phyloP scores from a whole-genome alignment of 64 coral and sea anemone genomes.

The Exaiptasia diaphana region DNA sequence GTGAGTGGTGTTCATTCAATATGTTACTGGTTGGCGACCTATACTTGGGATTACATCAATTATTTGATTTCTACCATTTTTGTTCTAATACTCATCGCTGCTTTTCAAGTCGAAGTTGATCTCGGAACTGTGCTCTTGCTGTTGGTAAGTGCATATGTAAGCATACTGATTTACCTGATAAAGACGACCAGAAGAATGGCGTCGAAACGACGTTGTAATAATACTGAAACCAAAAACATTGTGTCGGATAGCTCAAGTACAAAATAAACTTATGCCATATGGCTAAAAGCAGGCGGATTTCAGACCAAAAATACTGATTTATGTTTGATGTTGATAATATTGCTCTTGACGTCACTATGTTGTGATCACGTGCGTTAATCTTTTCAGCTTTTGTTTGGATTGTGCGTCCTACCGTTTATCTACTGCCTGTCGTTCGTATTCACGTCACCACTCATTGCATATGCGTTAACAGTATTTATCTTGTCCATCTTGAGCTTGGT shows the following conservation, averaged over 20 bases:
- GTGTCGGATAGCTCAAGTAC: too few relatives aligned
- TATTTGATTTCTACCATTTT: conserved; percentile 70
- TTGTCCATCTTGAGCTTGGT: conserved; percentile 85
- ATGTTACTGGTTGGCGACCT: conserved; percentile 90
- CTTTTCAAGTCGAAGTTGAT: conserved; percentile 77
- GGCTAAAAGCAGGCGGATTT: too few relatives aligned
- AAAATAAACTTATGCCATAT: too few relatives aligned
- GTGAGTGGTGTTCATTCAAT: conserved; percentile 91
- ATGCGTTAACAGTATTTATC: conserved; percentile 81
- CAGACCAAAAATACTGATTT: too few relatives aligned
- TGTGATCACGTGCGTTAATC: too few relatives aligned
- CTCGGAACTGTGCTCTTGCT: conserved; percentile 77
- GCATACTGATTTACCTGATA: too few relatives aligned
- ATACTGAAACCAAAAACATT: too few relatives aligned
- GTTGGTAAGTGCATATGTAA: conserved; percentile 95
- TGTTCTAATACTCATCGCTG: conserved; percentile 68
- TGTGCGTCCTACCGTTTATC: conserved; percentile 76
- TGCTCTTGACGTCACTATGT: too few relatives aligned
- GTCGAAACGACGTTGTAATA: too few relatives aligned
- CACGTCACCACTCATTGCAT: conserved; percentile 76
- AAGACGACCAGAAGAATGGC: too few relatives aligned
- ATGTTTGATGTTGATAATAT: too few relatives aligned
- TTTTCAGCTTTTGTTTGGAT: conserved; percentile 78
- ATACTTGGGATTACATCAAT: conserved; percentile 90
- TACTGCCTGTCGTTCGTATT: conserved; percentile 84